Conservation (phyloP, 2,797 vertebrate genomes). For the Myotis planiceps region DNA sequence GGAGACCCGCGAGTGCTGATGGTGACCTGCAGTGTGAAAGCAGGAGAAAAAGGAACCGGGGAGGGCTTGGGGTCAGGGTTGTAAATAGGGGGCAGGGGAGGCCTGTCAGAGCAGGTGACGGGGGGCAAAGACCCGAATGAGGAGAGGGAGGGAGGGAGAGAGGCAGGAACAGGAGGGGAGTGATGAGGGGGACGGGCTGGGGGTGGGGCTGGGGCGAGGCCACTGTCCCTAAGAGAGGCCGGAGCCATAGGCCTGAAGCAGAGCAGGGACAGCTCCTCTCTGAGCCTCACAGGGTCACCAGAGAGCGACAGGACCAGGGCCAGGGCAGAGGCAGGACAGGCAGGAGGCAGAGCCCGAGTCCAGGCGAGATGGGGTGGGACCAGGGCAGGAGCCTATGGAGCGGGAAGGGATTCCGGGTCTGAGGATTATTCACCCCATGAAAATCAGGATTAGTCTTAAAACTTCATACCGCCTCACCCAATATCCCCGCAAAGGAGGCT, state of each 20-base stretch:
- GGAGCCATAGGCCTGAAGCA: fast-evolving
- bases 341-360: background rate
- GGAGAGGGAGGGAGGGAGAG: fast-evolving
- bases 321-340: background rate
- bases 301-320: background rate
- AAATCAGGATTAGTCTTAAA: background rate
- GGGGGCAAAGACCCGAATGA: background rate
- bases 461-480: background rate
- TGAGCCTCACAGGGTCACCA: background rate
- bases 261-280: fast-evolving
- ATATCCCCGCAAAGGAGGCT: fast-evolving
- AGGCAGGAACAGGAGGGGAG: background rate
- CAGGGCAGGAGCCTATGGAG: background rate
- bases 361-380: fast-evolving
- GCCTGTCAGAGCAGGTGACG: background rate
- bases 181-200: fast-evolving
- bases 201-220: fast-evolving
- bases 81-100: background rate
- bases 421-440: background rate
- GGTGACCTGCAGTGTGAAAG: background rate
- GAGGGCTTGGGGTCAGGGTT: background rate
- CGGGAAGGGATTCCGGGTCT: fast-evolving
- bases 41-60: fast-evolving
- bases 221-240: background rate
- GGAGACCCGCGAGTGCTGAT: fast-evolving